Evolutionary conservation across 2,113 vertebrate species (phyloP), one percentile per base, ranked within the genome.

Genomic region (Esox niger): DNA sequence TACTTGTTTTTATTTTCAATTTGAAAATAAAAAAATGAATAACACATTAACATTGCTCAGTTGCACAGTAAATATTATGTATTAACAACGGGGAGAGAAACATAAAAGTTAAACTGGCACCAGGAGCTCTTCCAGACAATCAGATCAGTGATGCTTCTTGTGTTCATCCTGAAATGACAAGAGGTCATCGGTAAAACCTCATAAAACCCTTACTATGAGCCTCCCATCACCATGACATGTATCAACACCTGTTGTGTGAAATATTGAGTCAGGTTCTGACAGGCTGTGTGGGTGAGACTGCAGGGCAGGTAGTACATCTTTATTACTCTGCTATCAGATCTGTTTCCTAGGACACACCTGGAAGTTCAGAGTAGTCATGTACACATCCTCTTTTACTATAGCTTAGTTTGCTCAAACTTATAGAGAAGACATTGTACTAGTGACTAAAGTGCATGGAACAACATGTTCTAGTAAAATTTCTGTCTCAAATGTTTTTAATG

Each of bases 251-350:
- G 47, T 8, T 9, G 47, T 2, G 10, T 17, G 3, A 29, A 57
- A 1, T 11, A 56, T 25, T 6, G 8, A 26, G 55, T 57, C 23
- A 57, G 55, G 21, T 9, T 13, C 10, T 26, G 25, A 13, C 9
- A 3, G 5, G 47, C 20, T 7, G 47, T 7, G n/a, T n/a, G n/a
- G 11, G 17, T 23, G 23, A 11, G 21, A 27, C 55, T 26, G 23
- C 17, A 57, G 10, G n/a, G 10, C 55, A 57, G 55, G 11, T 30
- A 29, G 61, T 2, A 43, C 10, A 15, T 52, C 32, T 52, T 66
- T 35, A 64, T 55, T 32, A 2, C n/a, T 30, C n/a, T 58, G 61
- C 23, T 61, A 57, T 67, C 52, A 66, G 62, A 68, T 21, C 33
- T 46, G 17, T 38, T 23, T 31, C 13, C 6, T n/a, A 9, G 27